These are phyloP conservation scores for Zoanthus sociatus DNA, from an alignment of 92 coral and sea anemone genomes.

Conservation along the genomic window DNA sequence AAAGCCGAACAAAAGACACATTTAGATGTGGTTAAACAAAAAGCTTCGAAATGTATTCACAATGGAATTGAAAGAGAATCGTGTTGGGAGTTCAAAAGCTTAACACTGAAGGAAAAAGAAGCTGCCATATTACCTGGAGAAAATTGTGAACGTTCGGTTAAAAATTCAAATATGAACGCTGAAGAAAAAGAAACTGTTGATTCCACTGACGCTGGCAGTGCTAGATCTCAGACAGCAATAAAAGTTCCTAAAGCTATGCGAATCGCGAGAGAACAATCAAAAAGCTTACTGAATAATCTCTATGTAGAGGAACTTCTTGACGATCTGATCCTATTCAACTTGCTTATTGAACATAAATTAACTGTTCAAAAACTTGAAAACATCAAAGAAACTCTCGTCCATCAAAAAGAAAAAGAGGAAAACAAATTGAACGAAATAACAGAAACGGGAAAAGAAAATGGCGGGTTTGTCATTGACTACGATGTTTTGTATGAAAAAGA, in stretches of 20 bases:
- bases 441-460: background rate
- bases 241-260: slow-evolving; percentile 12
- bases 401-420: background rate
- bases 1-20: slow-evolving; percentile 9
- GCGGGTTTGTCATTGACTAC: slow-evolving; percentile 1
- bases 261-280: slow-evolving; percentile 28
- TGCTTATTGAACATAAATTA: slow-evolving; percentile 35
- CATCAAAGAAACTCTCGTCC: background rate
- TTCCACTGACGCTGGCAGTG: background rate
- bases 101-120: background rate
- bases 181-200: background rate
- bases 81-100: background rate
- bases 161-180: background rate
- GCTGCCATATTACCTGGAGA: background rate
- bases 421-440: background rate
- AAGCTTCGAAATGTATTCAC: background rate
- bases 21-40: background rate
- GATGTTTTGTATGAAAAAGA: slow-evolving; percentile 7
- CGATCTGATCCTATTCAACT: slow-evolving; percentile 22
- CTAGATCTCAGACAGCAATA: background rate
- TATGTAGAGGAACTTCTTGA: slow-evolving; percentile 38
- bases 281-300: slow-evolving; percentile 7
- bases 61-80: background rate
- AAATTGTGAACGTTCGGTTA: background rate
- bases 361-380: slow-evolving; percentile 38